phyloP scores from a whole-genome alignment of 2,888 invertebrate species.

The Lordiphosa andalusiaca region DNA sequence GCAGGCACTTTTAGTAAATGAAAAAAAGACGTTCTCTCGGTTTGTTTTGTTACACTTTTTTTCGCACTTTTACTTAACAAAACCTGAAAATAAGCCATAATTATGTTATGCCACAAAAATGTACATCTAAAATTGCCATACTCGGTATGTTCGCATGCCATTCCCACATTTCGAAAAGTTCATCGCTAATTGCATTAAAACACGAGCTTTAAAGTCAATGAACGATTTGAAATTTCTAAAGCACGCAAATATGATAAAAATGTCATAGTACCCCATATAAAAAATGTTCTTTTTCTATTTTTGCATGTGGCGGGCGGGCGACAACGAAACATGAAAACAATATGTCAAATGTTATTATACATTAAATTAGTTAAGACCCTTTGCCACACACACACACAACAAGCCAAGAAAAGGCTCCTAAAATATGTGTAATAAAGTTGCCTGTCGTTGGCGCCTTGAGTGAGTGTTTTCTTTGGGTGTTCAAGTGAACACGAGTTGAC shows the following conservation, averaged over 20 bases:
- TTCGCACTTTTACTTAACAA: conserved; percentile 12
- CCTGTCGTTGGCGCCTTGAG: conserved; percentile 40
- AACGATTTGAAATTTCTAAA: conserved; percentile 42
- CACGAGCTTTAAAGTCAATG: conserved; percentile 73
- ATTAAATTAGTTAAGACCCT: conserved; percentile 74
- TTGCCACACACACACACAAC: too few relatives aligned
- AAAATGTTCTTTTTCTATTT: conserved; percentile 22
- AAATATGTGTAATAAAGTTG: conserved; percentile 57
- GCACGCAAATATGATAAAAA: conserved; percentile 58
- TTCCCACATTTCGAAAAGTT: conserved; percentile 49
- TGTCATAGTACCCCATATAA: conserved; percentile 1
- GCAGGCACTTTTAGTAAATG: conserved; percentile 68
- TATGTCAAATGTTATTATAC: conserved; percentile 78
- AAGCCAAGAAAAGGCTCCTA: conserved; percentile 14
- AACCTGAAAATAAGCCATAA: background rate
- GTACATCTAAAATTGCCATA: too few relatives aligned
- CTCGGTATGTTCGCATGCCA: conserved; percentile 46
- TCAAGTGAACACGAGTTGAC: conserved; percentile 34
- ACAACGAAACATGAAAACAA: conserved; percentile 65
- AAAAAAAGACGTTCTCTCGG: conserved; percentile 68
- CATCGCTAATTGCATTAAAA: conserved; percentile 63
- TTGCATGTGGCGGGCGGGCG: conserved; percentile 14
- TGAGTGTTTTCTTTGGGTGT: conserved; percentile 23
- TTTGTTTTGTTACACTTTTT: conserved; percentile 49
- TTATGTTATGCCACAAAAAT: conserved; percentile 4